These are phyloP conservation scores for Podarcis muralis DNA, from an alignment of 2,113 vertebrate genomes.

Conservation along the genomic window DNA sequence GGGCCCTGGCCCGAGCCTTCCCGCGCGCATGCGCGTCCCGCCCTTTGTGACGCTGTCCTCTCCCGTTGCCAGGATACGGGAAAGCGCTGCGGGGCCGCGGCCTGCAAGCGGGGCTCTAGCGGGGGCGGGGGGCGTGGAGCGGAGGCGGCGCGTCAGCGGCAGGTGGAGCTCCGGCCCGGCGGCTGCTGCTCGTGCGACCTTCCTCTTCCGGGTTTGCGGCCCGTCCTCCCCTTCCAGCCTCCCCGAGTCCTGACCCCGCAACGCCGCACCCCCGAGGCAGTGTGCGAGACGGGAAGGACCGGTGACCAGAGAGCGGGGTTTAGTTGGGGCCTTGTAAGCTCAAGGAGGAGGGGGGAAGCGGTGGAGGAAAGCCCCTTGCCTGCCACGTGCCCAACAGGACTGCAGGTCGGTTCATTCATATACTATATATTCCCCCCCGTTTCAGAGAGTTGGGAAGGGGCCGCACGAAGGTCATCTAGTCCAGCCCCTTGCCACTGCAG, in stretches of 20 bases:
- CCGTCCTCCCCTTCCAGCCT: too few species aligned
- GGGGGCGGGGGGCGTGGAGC: not conserved
- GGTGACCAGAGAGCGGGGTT: too few species aligned
- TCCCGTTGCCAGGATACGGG: conserved; percentile 19
- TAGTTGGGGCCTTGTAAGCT: too few species aligned
- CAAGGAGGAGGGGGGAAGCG: not conserved
- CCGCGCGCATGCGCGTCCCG: not conserved
- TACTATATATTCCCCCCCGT: not conserved
- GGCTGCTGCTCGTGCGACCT: not conserved
- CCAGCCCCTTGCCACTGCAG: not conserved
- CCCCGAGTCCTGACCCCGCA: not conserved
- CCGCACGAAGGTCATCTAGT: not conserved
- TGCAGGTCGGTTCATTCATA: not conserved
- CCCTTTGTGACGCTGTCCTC: conserved; percentile 11
- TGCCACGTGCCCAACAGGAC: not conserved
- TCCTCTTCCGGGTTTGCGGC: not conserved
- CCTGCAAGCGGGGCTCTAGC: not conserved
- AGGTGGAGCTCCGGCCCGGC: not conserved
- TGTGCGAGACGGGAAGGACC: not conserved
- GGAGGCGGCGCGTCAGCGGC: not conserved
- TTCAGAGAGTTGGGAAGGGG: not conserved
- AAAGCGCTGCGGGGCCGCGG: not conserved
- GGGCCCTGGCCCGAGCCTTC: not conserved
- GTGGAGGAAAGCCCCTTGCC: not conserved
- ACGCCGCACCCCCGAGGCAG: too few species aligned